A percentile compares a stretch with the other conserved stretches of the same genome.
These are phyloP conservation scores for Lepidotrigona ventralis DNA, from an alignment of 1,140 invertebrate species.

Conservation along the genomic window DNA sequence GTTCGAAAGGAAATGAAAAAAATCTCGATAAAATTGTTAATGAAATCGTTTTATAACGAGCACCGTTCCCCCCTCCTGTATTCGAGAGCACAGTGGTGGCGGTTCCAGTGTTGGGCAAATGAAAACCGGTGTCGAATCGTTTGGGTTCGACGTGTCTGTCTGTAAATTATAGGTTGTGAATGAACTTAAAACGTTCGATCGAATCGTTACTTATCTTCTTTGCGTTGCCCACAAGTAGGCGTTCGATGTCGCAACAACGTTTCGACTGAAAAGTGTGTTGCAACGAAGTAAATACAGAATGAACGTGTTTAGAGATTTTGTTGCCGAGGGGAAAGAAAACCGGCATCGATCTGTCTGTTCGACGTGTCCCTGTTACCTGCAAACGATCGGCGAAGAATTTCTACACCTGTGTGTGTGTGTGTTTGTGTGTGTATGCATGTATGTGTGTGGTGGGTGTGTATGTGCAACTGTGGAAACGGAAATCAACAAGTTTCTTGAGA, in stretches of 20 bases:
- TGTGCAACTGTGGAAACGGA: background rate
- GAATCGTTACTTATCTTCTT: background rate
- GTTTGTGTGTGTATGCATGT: background rate
- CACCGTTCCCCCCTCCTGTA: background rate
- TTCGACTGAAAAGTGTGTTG: background rate
- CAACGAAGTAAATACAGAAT: background rate
- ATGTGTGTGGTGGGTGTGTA: background rate
- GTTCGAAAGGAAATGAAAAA: background rate
- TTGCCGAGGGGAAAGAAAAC: slow-evolving; percentile 11
- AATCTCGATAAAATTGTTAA: background rate
- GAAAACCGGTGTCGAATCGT: slow-evolving; percentile 53
- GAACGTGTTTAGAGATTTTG: background rate
- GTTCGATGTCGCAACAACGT: slow-evolving; percentile 1
- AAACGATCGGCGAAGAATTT: slow-evolving; percentile 1
- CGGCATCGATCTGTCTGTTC: slow-evolving; percentile 26
- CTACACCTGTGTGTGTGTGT: background rate
- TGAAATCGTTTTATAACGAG: background rate
- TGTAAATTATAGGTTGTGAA: slow-evolving; percentile 17
- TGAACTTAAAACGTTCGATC: background rate
- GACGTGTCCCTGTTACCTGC: background rate
- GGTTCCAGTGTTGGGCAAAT: background rate
- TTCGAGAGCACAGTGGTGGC: background rate
- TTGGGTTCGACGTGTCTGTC: slow-evolving; percentile 35
- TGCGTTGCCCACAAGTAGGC: background rate
- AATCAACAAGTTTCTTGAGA: slow-evolving; percentile 28